phyloP scores from a whole-genome alignment of 2,888 invertebrate genomes.

The Nasonovia ribisnigri region DNA sequence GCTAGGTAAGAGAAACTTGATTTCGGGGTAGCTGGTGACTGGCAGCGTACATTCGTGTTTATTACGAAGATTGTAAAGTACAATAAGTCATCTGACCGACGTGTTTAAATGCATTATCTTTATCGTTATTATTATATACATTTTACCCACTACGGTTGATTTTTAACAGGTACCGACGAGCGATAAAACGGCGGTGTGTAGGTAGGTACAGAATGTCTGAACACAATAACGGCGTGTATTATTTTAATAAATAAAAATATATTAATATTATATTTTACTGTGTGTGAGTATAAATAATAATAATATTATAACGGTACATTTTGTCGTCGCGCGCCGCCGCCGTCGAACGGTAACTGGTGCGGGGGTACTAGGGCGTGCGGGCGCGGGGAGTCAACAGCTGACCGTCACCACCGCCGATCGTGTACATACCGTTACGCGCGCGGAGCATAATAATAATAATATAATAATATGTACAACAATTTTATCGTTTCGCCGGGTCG shows the following conservation, averaged over 20 bases:
- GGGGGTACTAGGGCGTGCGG: neutral
- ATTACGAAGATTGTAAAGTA: neutral
- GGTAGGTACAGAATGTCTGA: neutral
- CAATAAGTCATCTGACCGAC: neutral
- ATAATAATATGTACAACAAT: neutral
- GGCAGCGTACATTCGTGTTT: neutral
- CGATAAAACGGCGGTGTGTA: neutral
- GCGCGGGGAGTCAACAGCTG: conserved; percentile 34
- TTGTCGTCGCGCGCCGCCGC: neutral
- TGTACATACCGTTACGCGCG: conserved; percentile 33
- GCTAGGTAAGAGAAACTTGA: neutral
- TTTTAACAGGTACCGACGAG: neutral
- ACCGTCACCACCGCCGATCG: conserved; percentile 32
- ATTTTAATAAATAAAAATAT: neutral
- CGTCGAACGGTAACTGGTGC: neutral
- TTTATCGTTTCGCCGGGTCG: neutral
- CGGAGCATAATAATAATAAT: conserved; percentile 3
- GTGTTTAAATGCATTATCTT: neutral
- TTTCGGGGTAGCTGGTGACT: neutral
- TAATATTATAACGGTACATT: conserved; percentile 45
- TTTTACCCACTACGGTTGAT: neutral
- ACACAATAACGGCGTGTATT: neutral
- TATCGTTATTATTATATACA: neutral
- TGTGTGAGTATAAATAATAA: conserved; percentile 6
- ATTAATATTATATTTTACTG: neutral